Base-by-base conservation (phyloP, 2,888 invertebrate genomes). In the Unio delphinus region DNA sequence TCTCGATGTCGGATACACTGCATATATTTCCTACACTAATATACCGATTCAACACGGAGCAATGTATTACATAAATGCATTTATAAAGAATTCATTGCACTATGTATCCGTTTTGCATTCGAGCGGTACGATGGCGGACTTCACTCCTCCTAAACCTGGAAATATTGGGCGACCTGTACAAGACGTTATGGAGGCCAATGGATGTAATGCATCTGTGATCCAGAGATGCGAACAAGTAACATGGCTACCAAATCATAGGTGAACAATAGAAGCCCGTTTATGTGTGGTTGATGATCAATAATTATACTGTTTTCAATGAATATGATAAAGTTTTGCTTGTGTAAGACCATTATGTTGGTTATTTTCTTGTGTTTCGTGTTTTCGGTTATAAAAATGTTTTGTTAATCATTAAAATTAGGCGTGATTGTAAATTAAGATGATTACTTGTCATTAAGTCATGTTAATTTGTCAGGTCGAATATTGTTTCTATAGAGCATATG, bases 131-230 rank as follows among this genome's bases (percentile, higher is more conserved):
- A 75, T 80, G 69, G 75, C 77, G 4, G 84, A 84, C 59, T 80
- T 81, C 59, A 83, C 82, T 0, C 79, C 82, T 20, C 84, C 84
- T 11, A 80, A 79, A 63, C 80, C 84, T 11, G 83, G 83, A 3
- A 65, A 65, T 30, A 61, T 83, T 5, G 75, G 71, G 3, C 74
- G 77, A 30, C 64, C 67, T 1, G 59, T 58, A 3, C 55, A 62
- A 11, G 83, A 82, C 55, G 64, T 62, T 23, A 61, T 80, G 0
- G 54, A 54, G 18, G 75, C 77, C 7, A 80, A 80, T 68, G 68
- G 67, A 15, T 83, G 83, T 62, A 72, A 65, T n/a, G 83, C 83
- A 20, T 75, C 82, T 15, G 61, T 79, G 11, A 78, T 75, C 15
- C 82, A 81, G 54, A 61, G 73, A 64, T 83, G 82, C 67, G 60